phyloP scores from a whole-genome alignment of 2,113 vertebrate species.

The Grammomys dolichurus region DNA sequence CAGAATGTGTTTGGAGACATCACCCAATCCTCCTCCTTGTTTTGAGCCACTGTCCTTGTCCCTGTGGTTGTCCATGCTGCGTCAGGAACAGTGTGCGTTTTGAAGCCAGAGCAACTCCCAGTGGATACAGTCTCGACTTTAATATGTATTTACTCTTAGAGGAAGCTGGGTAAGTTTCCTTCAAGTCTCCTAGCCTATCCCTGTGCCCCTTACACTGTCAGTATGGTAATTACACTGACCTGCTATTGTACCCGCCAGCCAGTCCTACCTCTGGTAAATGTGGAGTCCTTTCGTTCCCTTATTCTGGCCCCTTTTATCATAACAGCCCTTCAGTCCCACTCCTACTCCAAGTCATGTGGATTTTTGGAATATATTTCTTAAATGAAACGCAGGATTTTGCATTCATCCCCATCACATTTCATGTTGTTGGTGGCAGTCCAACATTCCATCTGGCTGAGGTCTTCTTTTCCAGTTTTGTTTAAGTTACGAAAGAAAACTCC shows the following conservation, averaged over 20 bases:
- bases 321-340: neutral
- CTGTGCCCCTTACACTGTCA: neutral
- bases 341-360: neutral
- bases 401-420: constrained; percentile 59
- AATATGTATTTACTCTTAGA: neutral
- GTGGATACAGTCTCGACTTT: neutral
- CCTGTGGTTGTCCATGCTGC: neutral
- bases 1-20: neutral
- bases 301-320: neutral
- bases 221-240: rapidly evolving
- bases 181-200: neutral
- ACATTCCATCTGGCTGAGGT: constrained; percentile 75
- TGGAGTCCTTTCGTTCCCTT: neutral
- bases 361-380: constrained; percentile 70
- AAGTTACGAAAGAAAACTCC: constrained; percentile 69
- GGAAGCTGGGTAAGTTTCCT: neutral
- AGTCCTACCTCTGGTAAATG: neutral
- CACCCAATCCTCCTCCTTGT: neutral
- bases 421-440: constrained; percentile 68
- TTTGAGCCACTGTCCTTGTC: neutral
- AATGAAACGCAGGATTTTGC: constrained; percentile 66
- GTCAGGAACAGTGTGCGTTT: neutral
- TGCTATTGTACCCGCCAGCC: rapidly evolving
- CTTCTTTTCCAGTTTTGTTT: constrained; percentile 75
- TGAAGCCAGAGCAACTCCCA: neutral